These are phyloP conservation scores for Pomatostomus ruficeps DNA, from an alignment of 2,113 vertebrate genomes.

Conservation along the genomic window DNA sequence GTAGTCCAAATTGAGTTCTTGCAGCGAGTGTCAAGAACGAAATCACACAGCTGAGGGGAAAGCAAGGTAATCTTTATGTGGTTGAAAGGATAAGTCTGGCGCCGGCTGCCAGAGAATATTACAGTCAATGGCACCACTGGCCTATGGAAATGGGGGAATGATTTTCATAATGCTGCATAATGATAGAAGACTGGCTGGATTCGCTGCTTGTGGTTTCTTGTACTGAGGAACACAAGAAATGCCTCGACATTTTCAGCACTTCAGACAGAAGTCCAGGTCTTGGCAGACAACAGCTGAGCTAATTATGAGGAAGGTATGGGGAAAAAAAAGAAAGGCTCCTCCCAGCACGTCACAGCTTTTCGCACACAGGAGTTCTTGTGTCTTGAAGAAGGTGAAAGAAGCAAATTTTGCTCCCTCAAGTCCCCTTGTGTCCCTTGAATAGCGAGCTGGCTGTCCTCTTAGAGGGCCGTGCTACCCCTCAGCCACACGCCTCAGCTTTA, in stretches of 20 bases:
- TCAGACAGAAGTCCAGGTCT: not conserved
- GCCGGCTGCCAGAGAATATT: not conserved
- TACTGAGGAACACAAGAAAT: not conserved
- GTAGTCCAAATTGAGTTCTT: not conserved
- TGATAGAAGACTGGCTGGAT: not conserved
- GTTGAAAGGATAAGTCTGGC: slow-evolving; percentile 12
- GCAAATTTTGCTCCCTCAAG: not conserved
- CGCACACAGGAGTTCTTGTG: not conserved
- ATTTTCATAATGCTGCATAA: slow-evolving; percentile 30
- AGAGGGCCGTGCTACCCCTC: not conserved
- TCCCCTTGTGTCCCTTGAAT: not conserved
- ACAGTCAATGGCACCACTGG: not conserved
- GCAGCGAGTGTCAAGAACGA: not conserved
- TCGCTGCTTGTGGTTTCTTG: slow-evolving; percentile 12
- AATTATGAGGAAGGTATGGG: not conserved
- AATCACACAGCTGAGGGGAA: not conserved
- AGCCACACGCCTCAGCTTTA: not conserved
- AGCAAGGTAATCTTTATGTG: not conserved
- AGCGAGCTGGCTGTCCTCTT: not conserved
- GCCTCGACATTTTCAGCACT: not conserved
- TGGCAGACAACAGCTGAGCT: not conserved
- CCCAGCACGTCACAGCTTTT: not conserved
- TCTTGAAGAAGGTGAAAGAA: not conserved
- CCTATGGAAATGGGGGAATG: not conserved
- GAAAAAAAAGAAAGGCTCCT: not conserved